phyloP scores from a whole-genome alignment of 2,888 invertebrate species.

The Pachliopta kotzebuea region DNA sequence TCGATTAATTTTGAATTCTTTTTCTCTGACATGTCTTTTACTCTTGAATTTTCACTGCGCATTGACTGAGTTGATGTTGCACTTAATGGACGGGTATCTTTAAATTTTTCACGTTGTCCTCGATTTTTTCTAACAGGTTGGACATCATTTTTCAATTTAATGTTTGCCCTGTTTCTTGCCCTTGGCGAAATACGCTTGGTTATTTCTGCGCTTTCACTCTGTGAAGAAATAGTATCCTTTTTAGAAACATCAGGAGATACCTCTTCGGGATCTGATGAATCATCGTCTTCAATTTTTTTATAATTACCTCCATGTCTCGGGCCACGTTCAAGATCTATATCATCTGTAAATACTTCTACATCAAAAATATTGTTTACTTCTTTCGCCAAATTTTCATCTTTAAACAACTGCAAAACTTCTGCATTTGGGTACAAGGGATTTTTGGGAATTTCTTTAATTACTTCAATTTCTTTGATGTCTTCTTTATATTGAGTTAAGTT shows the following conservation, averaged over 20 bases:
- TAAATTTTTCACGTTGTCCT: constrained; percentile 47
- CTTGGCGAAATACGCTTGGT: constrained; percentile 43
- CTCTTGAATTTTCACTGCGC: constrained; percentile 57
- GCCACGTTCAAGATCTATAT: constrained; percentile 54
- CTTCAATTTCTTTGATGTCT: constrained; percentile 69
- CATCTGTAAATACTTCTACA: constrained; percentile 67
- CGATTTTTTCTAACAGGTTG: constrained; percentile 38
- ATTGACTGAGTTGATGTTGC: constrained; percentile 33
- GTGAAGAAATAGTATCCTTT: constrained; percentile 54
- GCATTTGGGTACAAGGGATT: constrained; percentile 43
- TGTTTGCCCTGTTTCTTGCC: constrained; percentile 44
- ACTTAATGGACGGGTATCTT: constrained; percentile 42
- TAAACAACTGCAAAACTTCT: constrained; percentile 60
- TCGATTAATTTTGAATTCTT: constrained; percentile 58
- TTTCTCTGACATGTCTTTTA: constrained; percentile 36
- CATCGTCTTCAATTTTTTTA: constrained; percentile 42
- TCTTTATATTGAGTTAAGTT: constrained; percentile 64
- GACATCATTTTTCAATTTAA: constrained; percentile 41
- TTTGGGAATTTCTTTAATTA: constrained; percentile 60
- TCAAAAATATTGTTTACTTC: constrained; percentile 66
- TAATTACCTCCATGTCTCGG: constrained; percentile 75
- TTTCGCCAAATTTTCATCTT: constrained; percentile 66
- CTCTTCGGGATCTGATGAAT: not conserved
- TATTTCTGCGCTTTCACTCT: constrained; percentile 50
- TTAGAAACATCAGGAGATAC: constrained; percentile 28